Evolutionary conservation across 1,140 invertebrate species (phyloP).

Genomic region (Helicoverpa armigera): DNA sequence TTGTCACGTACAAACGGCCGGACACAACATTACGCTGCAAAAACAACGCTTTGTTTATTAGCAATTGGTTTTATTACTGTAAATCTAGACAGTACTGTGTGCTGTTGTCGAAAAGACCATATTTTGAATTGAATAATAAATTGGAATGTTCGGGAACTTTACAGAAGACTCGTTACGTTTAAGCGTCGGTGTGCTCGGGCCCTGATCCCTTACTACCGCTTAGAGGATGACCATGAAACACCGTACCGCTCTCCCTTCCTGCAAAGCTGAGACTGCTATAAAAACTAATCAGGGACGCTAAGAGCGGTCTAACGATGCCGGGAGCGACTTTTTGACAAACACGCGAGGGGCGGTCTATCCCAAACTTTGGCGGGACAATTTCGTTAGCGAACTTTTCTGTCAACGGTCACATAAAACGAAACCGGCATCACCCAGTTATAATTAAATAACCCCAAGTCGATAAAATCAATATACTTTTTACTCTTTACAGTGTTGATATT

Average conservation of each 20-base stretch:
- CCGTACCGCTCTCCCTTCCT: background rate
- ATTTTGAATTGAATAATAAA: conserved; percentile 41
- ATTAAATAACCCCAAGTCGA: conserved; percentile 54
- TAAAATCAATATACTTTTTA: conserved; percentile 48
- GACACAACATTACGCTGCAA: background rate
- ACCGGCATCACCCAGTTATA: conserved; percentile 58
- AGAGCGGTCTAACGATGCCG: conserved; percentile 67
- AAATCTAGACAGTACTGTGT: background rate
- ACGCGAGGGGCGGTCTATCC: conserved; percentile 58
- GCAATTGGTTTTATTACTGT: conserved; percentile 4
- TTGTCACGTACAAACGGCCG: background rate
- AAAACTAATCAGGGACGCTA: conserved; percentile 75
- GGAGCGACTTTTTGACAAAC: conserved; percentile 71
- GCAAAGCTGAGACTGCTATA: conserved; percentile 63
- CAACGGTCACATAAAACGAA: conserved; percentile 66
- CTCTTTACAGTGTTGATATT: conserved; percentile 26
- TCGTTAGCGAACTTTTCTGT: conserved; percentile 67
- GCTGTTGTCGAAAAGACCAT: conserved; percentile 20
- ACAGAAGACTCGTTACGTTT: conserved; percentile 29
- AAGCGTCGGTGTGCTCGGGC: conserved; percentile 16
- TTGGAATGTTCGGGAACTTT: conserved; percentile 37
- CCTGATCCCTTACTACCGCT: conserved; percentile 42
- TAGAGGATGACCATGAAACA: conserved; percentile 36
- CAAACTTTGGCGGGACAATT: conserved; percentile 63
- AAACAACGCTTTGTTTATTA: too few species aligned